These are phyloP conservation scores for Endotricha flammealis DNA, from an alignment of 2,888 invertebrate genomes.

Conservation along the genomic window DNA sequence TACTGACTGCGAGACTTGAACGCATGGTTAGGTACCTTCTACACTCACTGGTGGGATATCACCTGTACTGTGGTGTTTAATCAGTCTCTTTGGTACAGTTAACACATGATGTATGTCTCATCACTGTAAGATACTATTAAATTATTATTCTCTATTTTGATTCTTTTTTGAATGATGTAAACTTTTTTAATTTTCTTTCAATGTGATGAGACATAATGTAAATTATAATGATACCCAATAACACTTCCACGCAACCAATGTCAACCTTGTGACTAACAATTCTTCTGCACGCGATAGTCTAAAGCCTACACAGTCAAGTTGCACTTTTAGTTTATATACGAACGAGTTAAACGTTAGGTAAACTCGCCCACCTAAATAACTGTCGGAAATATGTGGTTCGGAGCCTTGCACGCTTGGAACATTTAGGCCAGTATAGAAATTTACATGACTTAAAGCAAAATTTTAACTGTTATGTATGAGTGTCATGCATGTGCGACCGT, in stretches of 20 bases:
- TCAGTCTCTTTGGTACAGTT: constrained; percentile 44
- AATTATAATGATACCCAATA: constrained; percentile 36
- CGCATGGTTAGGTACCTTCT: constrained; percentile 43
- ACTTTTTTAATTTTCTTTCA: neutral
- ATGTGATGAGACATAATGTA: constrained; percentile 19
- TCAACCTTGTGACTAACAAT: constrained; percentile 72
- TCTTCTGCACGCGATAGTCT: constrained; percentile 50
- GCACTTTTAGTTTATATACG: constrained; percentile 6
- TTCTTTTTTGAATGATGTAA: neutral
- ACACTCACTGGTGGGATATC: constrained; percentile 49
- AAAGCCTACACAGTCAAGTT: constrained; percentile 13
- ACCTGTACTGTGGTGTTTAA: constrained; percentile 52
- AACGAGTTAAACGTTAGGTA: constrained; percentile 24
- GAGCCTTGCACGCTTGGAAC: constrained; percentile 50
- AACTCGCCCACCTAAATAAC: constrained; percentile 41
- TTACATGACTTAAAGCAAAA: constrained; percentile 52
- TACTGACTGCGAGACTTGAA: constrained; percentile 50
- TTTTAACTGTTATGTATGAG: constrained; percentile 31
- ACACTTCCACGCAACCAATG: constrained; percentile 52
- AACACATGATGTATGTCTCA: constrained; percentile 33
- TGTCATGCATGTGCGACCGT: constrained; percentile 39
- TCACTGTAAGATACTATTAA: neutral
- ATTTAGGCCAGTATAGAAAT: constrained; percentile 50
- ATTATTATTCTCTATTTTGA: neutral
- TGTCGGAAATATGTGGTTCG: constrained; percentile 45